Evolutionary conservation across 1,140 invertebrate genomes (phyloP).

Genomic region (Hesperophylax magnus): DNA sequence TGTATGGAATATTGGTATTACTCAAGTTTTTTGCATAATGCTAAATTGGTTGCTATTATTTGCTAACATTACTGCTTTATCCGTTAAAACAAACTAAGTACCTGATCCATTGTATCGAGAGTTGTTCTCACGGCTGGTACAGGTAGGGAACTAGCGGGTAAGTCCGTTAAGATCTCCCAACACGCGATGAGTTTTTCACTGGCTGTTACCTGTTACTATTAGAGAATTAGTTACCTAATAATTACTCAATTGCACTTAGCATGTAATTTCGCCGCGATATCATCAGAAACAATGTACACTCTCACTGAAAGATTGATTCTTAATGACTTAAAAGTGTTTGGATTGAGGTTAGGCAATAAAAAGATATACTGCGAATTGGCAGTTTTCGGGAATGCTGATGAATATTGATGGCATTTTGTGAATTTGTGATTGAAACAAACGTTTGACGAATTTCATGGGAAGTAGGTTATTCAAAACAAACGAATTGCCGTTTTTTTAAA

Average conservation of each 20-base stretch:
- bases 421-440: no score
- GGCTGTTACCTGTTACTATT: constrained; percentile 1
- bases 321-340: no score
- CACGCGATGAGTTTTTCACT: constrained; percentile 21
- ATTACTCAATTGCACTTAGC: constrained; percentile 20
- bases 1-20: not conserved
- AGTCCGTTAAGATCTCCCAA: constrained; percentile 18
- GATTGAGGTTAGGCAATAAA: no score
- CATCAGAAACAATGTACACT: not conserved
- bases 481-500: no score
- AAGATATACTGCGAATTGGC: no score
- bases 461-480: no score
- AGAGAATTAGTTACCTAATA: constrained; percentile 21
- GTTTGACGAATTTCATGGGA: no score
- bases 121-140: constrained; percentile 1
- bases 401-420: no score
- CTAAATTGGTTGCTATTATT: not conserved
- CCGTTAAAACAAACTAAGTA: not conserved
- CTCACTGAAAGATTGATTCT: no score
- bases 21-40: constrained; percentile 7
- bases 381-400: no score
- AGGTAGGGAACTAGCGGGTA: not conserved
- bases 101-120: not conserved
- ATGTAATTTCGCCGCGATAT: constrained; percentile 1
- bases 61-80: not conserved